phyloP scores from a whole-genome alignment of 2,888 invertebrate genomes.

The Podabrus alpinus region DNA sequence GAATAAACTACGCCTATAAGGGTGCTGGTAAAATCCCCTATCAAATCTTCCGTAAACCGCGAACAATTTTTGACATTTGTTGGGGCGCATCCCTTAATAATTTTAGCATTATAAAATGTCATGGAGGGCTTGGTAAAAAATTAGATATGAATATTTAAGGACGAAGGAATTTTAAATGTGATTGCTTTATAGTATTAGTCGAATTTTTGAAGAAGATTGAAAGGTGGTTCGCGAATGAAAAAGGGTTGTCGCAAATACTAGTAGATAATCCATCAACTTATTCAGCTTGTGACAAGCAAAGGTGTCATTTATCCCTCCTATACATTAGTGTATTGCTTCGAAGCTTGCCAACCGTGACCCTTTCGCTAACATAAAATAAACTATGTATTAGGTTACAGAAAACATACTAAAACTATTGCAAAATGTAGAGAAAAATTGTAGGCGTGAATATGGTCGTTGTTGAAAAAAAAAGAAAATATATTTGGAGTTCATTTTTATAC shows the following conservation, averaged over 20 bases:
- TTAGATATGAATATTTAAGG: background rate
- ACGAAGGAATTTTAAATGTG: background rate
- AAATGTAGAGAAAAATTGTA: constrained; percentile 6
- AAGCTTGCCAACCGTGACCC: constrained; percentile 42
- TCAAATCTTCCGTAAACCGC: constrained; percentile 55
- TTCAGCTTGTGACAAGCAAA: constrained; percentile 48
- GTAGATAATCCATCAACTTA: constrained; percentile 50
- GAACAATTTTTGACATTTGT: constrained; percentile 54
- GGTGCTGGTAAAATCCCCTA: constrained; percentile 42
- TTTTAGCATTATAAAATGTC: constrained; percentile 51
- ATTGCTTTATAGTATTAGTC: constrained; percentile 1
- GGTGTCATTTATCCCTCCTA: constrained; percentile 51
- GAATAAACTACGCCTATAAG: constrained; percentile 11
- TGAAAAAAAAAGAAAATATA: constrained; percentile 16
- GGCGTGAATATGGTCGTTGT: constrained; percentile 8
- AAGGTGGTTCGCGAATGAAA: constrained; percentile 10
- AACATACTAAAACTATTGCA: constrained; percentile 9
- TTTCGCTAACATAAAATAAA: constrained; percentile 18
- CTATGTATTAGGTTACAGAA: constrained; percentile 21
- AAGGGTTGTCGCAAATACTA: constrained; percentile 41
- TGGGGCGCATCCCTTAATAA: constrained; percentile 44
- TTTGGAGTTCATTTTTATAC: constrained; percentile 38
- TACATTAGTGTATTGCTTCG: constrained; percentile 52
- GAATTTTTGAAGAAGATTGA: constrained; percentile 10
- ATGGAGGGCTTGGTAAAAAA: constrained; percentile 22